Evolutionary conservation across 2,888 invertebrate species (phyloP).

Genomic region (Brachylomia viminalis): DNA sequence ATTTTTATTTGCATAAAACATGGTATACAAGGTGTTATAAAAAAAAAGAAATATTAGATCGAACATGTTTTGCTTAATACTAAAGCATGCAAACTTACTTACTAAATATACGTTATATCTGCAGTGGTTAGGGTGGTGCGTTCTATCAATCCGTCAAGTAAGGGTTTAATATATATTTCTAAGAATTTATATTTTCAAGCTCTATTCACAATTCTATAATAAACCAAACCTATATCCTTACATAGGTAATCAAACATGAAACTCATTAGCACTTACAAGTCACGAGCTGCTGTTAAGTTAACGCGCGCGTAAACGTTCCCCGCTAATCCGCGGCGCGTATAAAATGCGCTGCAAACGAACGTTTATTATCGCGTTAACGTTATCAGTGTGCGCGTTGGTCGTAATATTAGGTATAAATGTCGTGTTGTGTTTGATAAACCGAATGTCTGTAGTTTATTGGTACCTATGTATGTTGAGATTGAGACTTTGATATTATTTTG

Average conservation of each 20-base stretch:
- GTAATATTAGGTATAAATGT: constrained; percentile 51
- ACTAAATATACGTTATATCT: no score
- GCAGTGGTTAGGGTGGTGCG: no score
- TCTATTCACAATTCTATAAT: constrained; percentile 1
- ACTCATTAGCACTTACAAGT: constrained; percentile 75
- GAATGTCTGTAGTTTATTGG: constrained; percentile 58
- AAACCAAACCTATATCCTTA: constrained; percentile 11
- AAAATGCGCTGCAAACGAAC: constrained; percentile 65
- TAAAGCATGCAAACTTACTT: no score
- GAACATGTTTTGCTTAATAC: no score
- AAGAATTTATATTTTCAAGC: no score
- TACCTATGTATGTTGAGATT: background rate
- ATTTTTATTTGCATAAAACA: no score
- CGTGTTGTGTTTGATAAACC: constrained; percentile 64
- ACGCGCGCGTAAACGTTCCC: constrained; percentile 70
- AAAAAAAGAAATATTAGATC: no score
- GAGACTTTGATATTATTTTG: background rate
- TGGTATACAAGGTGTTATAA: no score
- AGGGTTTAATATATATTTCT: no score
- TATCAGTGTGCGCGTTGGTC: constrained; percentile 56
- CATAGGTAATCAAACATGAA: constrained; percentile 63
- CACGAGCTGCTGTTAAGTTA: constrained; percentile 68
- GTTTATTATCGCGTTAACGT: constrained; percentile 64
- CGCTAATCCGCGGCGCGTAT: constrained; percentile 72
- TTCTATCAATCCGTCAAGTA: no score